Conservation (phyloP, 1,140 invertebrate species). For the Pseudachorutes palmiensis region DNA sequence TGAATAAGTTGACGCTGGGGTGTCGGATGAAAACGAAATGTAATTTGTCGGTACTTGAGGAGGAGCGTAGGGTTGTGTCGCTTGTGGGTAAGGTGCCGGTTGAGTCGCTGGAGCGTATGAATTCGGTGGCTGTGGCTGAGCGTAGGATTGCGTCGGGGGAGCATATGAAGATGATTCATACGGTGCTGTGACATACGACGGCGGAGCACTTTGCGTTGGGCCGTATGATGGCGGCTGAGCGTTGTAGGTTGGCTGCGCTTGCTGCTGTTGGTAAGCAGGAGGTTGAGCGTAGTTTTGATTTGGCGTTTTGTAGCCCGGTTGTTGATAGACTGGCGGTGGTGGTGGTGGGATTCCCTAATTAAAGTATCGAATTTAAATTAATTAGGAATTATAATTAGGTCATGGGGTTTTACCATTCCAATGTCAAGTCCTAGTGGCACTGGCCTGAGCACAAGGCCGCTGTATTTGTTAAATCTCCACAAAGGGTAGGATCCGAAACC, state of each 20-base stretch:
- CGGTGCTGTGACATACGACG: neutral
- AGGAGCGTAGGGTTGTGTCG: neutral
- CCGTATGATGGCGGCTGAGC: slow-evolving; percentile 10
- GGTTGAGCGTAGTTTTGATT: neutral
- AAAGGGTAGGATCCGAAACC: slow-evolving; percentile 36
- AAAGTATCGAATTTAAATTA: neutral
- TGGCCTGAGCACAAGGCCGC: slow-evolving; percentile 31
- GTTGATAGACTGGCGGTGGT: slow-evolving; percentile 8
- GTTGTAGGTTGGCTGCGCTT: slow-evolving; percentile 3
- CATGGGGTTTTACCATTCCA: slow-evolving; percentile 19
- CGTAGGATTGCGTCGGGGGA: neutral
- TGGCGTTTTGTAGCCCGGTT: neutral
- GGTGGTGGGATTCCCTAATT: slow-evolving; percentile 20
- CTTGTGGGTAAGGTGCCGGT: neutral
- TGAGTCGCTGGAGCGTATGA: neutral
- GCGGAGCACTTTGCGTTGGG: neutral
- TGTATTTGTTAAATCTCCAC: slow-evolving; percentile 39
- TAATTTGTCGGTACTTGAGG: neutral
- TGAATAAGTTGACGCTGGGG: neutral
- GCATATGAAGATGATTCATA: neutral
- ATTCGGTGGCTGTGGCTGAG: neutral
- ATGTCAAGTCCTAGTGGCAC: slow-evolving; percentile 35
- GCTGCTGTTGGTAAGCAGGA: neutral
- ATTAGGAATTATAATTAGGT: neutral
- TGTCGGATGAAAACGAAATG: neutral